Base-by-base conservation (phyloP, 1,140 invertebrate species). In the Drosophila paulistorum region DNA sequence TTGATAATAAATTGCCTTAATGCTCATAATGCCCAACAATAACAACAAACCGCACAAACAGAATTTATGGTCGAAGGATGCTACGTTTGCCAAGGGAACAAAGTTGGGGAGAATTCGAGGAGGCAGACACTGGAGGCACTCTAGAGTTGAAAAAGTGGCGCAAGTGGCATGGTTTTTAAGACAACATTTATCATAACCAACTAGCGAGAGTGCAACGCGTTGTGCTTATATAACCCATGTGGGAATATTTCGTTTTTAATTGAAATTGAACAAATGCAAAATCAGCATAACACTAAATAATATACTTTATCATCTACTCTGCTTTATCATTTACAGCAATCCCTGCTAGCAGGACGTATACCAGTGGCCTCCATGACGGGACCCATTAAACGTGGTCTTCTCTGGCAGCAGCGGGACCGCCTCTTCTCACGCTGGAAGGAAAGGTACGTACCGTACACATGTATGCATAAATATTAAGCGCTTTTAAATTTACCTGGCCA, bases 361-460 rank as follows among this genome's bases (percentile, higher is more conserved):
- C 90, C 91, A 51, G 86, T 92, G 54, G 82, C 87, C 71, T 91
- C 91, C 74, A 92, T 92, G 90, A 92, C 91, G 65, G 91, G 91
- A 71, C 94, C 94, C 48, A 93, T 95, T 74, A 95, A 95, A 80
- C 93, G 94, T 57, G 95, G 95, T 30, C 92, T 95, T 14, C 91
- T 95, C 42, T 95, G 94, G 93, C 95, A 95, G 89, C 95, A 95
- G 80, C 91, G 94, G 63, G 94, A 95, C 89, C 93, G 94, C 74
- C 93, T 95, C 37, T 95, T 95, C 87, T 95, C 94, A 26, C 91
- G 95, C 62, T 95, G 95, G 95, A 96, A 96, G 86, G 95, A 96
- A 87, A 92, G 95, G 67, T 92, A 65, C 79, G 81, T 23, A 2
- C 59, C 30, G 30, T 41, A 33, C 41, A 7, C 41, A 39, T 37